These are phyloP conservation scores for Trachelipus rathkii DNA, from an alignment of 1,140 invertebrate genomes.

Conservation along the genomic window DNA sequence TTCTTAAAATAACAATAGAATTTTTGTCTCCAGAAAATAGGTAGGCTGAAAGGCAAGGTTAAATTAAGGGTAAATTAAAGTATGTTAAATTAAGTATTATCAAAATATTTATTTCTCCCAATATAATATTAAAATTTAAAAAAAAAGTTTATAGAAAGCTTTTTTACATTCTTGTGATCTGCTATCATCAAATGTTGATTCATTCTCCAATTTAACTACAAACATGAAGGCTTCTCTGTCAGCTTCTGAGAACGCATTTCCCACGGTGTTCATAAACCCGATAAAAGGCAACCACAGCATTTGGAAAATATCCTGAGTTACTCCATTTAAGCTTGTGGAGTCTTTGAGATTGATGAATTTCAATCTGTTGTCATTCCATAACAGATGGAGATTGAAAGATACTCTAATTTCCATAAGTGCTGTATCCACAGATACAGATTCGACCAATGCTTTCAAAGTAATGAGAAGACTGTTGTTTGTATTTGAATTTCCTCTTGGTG, in stretches of 20 bases:
- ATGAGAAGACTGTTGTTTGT: slow-evolving; percentile 25
- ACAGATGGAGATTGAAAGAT: slow-evolving; percentile 3
- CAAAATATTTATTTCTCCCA: too few species aligned
- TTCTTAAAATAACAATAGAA: too few species aligned
- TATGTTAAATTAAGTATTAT: too few species aligned
- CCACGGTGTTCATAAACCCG: slow-evolving; percentile 8
- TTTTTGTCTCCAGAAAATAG: too few species aligned
- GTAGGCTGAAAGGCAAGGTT: too few species aligned
- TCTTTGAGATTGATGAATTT: slow-evolving; percentile 12
- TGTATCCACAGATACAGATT: slow-evolving; percentile 32
- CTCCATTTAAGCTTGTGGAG: slow-evolving; percentile 6
- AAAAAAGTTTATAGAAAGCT: not conserved
- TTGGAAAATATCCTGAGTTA: not conserved
- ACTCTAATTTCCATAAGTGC: slow-evolving; percentile 9
- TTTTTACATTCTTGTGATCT: slow-evolving; percentile 35
- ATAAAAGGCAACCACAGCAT: slow-evolving; percentile 14
- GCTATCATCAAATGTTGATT: slow-evolving; percentile 30
- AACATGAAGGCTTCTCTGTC: slow-evolving; percentile 41
- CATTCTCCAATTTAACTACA: slow-evolving; percentile 36
- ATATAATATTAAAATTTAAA: too few species aligned
- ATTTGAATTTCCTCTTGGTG: slow-evolving; percentile 10
- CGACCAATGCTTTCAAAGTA: slow-evolving; percentile 32
- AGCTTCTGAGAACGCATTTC: slow-evolving; percentile 12
- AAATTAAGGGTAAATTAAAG: too few species aligned
- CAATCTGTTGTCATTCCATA: slow-evolving; percentile 10